phyloP scores from a whole-genome alignment of 2,113 vertebrate genomes.

The Sapayoa aenigma region DNA sequence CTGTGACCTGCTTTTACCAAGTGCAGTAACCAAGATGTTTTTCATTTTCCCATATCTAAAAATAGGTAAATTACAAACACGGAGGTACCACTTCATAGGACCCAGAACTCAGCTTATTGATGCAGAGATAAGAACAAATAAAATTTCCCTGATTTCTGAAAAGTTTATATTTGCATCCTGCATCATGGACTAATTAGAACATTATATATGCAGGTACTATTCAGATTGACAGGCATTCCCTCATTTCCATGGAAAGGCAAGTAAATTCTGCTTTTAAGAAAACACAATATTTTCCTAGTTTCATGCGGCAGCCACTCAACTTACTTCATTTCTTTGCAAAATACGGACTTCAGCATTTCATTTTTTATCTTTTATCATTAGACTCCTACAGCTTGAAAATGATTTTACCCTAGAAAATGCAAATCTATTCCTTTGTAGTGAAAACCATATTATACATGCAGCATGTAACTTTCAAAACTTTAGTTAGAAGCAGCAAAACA shows the following conservation, averaged over 20 bases:
- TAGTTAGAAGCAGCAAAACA: slow-evolving; percentile 69
- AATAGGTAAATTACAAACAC: not conserved
- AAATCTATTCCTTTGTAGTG: slow-evolving; percentile 59
- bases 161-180: not conserved
- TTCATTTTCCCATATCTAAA: not conserved
- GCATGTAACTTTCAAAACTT: slow-evolving; percentile 72
- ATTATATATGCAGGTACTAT: not conserved
- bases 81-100: not conserved
- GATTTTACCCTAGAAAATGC: slow-evolving; percentile 63
- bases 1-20: not conserved
- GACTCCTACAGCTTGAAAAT: slow-evolving; percentile 58
- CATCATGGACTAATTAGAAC: slow-evolving; percentile 39
- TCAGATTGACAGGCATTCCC: slow-evolving; percentile 21
- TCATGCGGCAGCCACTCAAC: slow-evolving; percentile 60
- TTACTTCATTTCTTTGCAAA: slow-evolving; percentile 61
- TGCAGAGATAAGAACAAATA: not conserved
- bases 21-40: not conserved
- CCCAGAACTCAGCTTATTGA: not conserved
- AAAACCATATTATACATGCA: slow-evolving; percentile 62
- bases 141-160: not conserved
- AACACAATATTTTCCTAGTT: slow-evolving; percentile 57
- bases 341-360: slow-evolving; percentile 37
- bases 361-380: slow-evolving; percentile 60
- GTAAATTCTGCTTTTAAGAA: slow-evolving; percentile 53
- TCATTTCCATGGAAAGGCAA: slow-evolving; percentile 34